Evolutionary conservation across 2,113 vertebrate genomes (phyloP).

Genomic region (Hemibates koningsi): DNA sequence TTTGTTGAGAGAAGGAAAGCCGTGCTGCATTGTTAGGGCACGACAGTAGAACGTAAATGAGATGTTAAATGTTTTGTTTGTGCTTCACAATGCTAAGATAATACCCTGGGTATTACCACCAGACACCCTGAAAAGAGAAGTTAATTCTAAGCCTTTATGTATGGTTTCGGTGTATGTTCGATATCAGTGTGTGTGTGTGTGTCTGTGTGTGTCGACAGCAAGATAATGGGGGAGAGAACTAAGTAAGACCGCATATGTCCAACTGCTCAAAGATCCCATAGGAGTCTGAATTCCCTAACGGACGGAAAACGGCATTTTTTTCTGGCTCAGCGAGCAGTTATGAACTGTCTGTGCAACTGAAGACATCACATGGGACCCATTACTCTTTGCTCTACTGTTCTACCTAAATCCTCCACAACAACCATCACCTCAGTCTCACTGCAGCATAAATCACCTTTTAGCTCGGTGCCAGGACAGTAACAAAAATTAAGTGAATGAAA

Average conservation of each 20-base stretch:
- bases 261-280: conserved; percentile 19
- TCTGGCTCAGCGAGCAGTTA: conserved; percentile 36
- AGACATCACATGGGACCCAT: conserved; percentile 19
- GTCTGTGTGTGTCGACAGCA: neutral
- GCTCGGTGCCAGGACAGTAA: neutral
- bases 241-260: neutral
- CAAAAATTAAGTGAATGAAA: neutral
- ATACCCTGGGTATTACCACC: neutral
- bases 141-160: neutral
- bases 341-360: conserved; percentile 11
- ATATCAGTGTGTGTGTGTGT: neutral
- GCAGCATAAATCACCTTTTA: neutral
- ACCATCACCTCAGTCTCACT: neutral
- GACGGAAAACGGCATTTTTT: conserved; percentile 10
- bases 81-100: neutral
- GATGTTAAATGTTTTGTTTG: neutral
- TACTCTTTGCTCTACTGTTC: conserved; percentile 14
- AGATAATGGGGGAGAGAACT: neutral
- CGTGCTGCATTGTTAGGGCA: neutral
- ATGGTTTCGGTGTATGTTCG: neutral
- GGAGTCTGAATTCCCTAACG: conserved; percentile 47
- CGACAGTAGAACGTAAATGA: neutral
- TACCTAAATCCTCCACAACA: neutral
- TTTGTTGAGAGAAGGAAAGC: neutral
- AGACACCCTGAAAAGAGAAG: neutral